Evolutionary conservation across 2,113 vertebrate species (phyloP).

Genomic region (Salvelinus alpinus): DNA sequence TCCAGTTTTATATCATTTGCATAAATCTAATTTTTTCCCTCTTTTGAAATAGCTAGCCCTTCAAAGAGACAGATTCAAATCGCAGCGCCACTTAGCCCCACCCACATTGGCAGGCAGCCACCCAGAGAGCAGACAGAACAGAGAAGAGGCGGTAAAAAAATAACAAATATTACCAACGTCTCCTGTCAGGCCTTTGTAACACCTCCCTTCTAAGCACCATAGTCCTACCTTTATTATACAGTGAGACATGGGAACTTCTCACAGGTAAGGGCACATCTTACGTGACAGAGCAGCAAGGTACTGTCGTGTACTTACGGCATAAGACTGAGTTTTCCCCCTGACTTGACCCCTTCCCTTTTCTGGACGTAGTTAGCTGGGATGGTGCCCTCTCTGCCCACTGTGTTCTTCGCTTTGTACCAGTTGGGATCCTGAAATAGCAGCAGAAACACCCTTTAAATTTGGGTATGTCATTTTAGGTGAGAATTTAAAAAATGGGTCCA

Average conservation of each 20-base stretch:
- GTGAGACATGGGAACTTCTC: not conserved
- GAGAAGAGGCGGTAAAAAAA: not conserved
- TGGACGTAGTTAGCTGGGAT: constrained; percentile 98
- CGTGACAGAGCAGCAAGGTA: not conserved
- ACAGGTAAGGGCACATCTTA: not conserved
- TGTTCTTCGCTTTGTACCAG: constrained; percentile 98
- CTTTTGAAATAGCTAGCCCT: constrained; percentile 39
- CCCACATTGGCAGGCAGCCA: constrained; percentile 29
- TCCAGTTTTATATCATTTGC: constrained; percentile 46
- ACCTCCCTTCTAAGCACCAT: not conserved
- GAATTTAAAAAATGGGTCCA: too few species aligned
- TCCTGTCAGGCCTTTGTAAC: not conserved
- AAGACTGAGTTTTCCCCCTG: constrained; percentile 94
- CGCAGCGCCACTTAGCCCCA: constrained; percentile 29
- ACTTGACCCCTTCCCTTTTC: constrained; percentile 95
- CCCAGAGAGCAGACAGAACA: constrained; percentile 14
- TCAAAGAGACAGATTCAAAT: constrained; percentile 52
- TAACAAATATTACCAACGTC: not conserved
- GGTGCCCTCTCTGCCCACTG: constrained; percentile 90
- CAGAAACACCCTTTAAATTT: not conserved
- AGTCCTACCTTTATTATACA: not conserved
- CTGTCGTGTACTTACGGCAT: constrained; percentile 90
- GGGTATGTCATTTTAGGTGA: too few species aligned
- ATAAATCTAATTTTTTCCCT: constrained; percentile 39
- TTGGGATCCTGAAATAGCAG: constrained; percentile 85